Evolutionary conservation across 2,888 invertebrate species (phyloP).

Genomic region (Serripes groenlandicus): DNA sequence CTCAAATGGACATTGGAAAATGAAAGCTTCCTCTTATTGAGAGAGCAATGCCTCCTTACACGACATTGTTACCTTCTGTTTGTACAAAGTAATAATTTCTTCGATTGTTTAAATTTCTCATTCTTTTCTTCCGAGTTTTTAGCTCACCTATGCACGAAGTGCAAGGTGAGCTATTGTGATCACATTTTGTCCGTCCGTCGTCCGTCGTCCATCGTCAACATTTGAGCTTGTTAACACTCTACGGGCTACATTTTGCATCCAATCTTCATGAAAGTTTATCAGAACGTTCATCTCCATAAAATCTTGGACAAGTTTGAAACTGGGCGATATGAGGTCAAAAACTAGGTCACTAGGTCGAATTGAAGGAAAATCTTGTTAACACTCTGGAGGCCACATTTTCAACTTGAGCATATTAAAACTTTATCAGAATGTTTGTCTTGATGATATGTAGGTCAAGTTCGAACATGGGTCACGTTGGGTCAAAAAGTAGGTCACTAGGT

Average conservation of each 20-base stretch:
- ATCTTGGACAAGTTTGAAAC: neutral
- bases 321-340: neutral
- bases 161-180: neutral
- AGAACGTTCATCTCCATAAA: neutral
- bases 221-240: neutral
- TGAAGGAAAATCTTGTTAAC: neutral
- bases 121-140: neutral
- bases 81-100: neutral
- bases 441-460: no score
- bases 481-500: no score
- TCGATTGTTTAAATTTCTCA: neutral
- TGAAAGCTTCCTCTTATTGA: no score
- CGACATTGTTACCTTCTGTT: no score
- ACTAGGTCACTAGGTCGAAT: neutral
- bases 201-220: neutral
- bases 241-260: neutral
- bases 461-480: no score
- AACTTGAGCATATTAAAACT: no score
- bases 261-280: neutral
- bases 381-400: no score
- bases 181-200: neutral
- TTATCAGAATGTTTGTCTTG: no score
- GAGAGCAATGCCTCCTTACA: no score
- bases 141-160: neutral
- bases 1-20: no score